Base-by-base conservation (phyloP, 2,113 vertebrate species). In the Theristicus caerulescens region DNA sequence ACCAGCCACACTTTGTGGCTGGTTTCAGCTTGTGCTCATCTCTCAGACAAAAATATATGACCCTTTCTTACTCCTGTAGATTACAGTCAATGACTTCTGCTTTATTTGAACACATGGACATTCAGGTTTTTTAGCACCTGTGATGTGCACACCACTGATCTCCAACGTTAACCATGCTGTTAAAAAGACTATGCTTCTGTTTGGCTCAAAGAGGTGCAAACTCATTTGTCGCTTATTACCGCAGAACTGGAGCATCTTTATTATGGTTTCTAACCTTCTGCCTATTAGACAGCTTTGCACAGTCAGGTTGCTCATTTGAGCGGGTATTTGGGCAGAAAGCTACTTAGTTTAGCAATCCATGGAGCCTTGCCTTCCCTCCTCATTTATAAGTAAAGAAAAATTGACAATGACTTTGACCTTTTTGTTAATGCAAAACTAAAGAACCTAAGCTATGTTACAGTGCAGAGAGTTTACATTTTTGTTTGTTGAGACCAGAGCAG, bases 401-500 rank as follows among this genome's bases (percentile, higher is more conserved):
- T 5, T 19, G 10, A 26, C 6, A 17, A 40, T 2, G 5, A 46
- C 16, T 72, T 72, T 2, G 10, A 38, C 16, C 15, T 46, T 78
- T 91, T 64, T 38, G 16, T 59, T 67, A 36, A 19, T 0, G 0
- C 18, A 10, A 54, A 59, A 9, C 62, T 34, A 22, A 69, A 93
- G 54, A 92, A 22, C 15, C 65, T 58, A 9, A 46, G 16, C 36
- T 29, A 4, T 11, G n/a, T 6, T 65, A 16, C 44, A 46, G 6
- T 1, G 6, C 0, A 4, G 32, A 51, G 22, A 27, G 32, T n/a
- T 72, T 36, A 17, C 1, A 2, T 11, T 88, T 82, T 62, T 1
- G 1, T 57, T 67, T 27, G 4, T 55, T 40, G 40, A 91, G 54
- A 19, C 40, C 34, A 17, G 34, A 44, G 26, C 21, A 52, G 55